Evolutionary conservation across 1,140 invertebrate genomes (phyloP).

Genomic region (Hermetia illucens): DNA sequence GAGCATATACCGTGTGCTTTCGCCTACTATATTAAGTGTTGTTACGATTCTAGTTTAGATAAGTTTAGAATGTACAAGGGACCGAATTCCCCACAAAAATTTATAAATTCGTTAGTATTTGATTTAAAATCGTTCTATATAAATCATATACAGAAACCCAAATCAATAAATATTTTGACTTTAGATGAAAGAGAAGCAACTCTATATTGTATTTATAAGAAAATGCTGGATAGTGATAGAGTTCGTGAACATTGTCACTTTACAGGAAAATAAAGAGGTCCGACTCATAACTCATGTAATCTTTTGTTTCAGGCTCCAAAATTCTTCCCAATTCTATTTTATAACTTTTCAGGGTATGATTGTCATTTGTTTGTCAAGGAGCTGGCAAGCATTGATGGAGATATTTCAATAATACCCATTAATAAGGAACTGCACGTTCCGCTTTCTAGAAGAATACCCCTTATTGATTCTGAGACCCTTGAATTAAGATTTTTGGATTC

Average conservation of each 20-base stretch:
- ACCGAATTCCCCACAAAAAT: slow-evolving; percentile 1
- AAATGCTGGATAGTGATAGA: background rate
- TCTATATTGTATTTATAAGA: background rate
- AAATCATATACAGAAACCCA: background rate
- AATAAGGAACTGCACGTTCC: no score
- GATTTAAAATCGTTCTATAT: background rate
- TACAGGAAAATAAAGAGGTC: no score
- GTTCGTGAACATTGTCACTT: background rate
- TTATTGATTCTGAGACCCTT: no score
- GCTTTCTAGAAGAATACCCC: no score
- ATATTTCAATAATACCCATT: no score
- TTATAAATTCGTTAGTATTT: slow-evolving; percentile 1
- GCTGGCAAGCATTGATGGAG: no score
- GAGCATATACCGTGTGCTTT: slow-evolving; percentile 6
- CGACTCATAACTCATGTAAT: no score
- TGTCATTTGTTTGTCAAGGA: no score
- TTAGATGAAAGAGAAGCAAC: background rate
- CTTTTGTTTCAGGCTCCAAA: no score
- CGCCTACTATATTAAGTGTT: slow-evolving; percentile 7
- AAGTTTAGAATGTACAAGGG: slow-evolving; percentile 6
- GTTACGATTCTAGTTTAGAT: slow-evolving; percentile 4
- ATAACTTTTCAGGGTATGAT: no score
- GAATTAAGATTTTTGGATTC: no score
- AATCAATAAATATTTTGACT: background rate
- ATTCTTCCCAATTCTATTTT: no score